Evolutionary conservation across 2,888 invertebrate genomes (phyloP).

Genomic region (Nomada hirtipes): DNA sequence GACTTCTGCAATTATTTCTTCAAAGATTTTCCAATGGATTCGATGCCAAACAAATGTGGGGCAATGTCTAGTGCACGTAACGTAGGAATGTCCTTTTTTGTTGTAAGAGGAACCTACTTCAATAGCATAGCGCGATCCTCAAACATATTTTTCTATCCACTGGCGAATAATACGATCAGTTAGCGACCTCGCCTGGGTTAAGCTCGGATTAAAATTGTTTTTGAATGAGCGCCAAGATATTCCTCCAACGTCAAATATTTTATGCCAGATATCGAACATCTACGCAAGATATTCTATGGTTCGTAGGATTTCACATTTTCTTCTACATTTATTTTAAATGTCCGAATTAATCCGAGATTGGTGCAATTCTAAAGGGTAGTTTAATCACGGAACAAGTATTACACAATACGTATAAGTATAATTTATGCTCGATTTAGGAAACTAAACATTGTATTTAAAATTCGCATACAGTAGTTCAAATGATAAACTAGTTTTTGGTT

Average conservation of each 20-base stretch:
- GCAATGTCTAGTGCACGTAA: constrained; percentile 1
- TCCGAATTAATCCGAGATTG: not conserved
- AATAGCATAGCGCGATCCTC: constrained; percentile 9
- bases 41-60: constrained; percentile 9
- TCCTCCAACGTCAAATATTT: constrained; percentile 27
- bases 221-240: constrained; percentile 39
- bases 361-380: too few species aligned
- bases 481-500: not conserved
- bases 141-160: constrained; percentile 39
- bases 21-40: not conserved
- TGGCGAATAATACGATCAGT: constrained; percentile 37
- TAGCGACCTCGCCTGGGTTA: constrained; percentile 33
- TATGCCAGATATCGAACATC: constrained; percentile 38
- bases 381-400: too few species aligned
- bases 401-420: too few species aligned
- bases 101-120: constrained; percentile 10
- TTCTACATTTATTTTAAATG: constrained; percentile 17
- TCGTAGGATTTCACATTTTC: not conserved
- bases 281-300: not conserved
- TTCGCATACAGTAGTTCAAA: too few species aligned
- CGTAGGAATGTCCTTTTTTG: not conserved
- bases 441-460: too few species aligned
- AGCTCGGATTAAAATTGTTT: constrained; percentile 52
- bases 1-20: too few species aligned
- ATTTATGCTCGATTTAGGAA: too few species aligned